phyloP scores from a whole-genome alignment of 2,888 invertebrate genomes.

The Molorchus minor region DNA sequence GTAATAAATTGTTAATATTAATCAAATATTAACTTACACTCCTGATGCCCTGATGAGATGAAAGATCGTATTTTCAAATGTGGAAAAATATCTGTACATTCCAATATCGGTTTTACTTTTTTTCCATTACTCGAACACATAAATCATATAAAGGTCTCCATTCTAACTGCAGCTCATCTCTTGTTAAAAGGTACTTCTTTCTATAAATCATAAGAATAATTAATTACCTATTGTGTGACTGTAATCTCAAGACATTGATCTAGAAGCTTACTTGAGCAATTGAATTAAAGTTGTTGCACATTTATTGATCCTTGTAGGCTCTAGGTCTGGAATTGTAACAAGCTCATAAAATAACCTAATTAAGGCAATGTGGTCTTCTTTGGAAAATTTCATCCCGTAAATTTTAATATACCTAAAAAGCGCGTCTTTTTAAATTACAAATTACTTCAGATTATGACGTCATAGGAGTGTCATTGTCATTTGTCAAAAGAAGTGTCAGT shows the following conservation, averaged over 20 bases:
- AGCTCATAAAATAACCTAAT: constrained; percentile 83
- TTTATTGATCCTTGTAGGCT: constrained; percentile 77
- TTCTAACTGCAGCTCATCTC: constrained; percentile 81
- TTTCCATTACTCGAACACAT: constrained; percentile 68
- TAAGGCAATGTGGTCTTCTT: constrained; percentile 86
- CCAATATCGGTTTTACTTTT: constrained; percentile 67
- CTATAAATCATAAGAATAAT: constrained; percentile 63
- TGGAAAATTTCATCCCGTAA: constrained; percentile 88
- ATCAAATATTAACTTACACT: constrained; percentile 51
- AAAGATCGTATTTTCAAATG: constrained; percentile 49
- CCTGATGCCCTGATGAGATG: constrained; percentile 54
- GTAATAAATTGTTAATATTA: background rate
- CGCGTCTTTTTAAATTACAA: constrained; percentile 9
- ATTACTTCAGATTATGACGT: constrained; percentile 10
- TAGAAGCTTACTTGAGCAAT: constrained; percentile 77
- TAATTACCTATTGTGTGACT: constrained; percentile 18
- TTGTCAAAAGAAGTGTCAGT: constrained; percentile 32
- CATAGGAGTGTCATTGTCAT: constrained; percentile 29
- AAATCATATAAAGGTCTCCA: constrained; percentile 88
- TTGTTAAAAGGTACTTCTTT: constrained; percentile 78
- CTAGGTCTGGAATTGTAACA: constrained; percentile 78
- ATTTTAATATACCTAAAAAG: constrained; percentile 80
- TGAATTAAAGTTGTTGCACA: constrained; percentile 74
- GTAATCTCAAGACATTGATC: constrained; percentile 2
- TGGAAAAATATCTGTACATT: constrained; percentile 65